Evolutionary conservation across 2,888 invertebrate species (phyloP), one percentile per base, ranked within the genome.

Genomic region (Pristionchus fissidentatus): DNA sequence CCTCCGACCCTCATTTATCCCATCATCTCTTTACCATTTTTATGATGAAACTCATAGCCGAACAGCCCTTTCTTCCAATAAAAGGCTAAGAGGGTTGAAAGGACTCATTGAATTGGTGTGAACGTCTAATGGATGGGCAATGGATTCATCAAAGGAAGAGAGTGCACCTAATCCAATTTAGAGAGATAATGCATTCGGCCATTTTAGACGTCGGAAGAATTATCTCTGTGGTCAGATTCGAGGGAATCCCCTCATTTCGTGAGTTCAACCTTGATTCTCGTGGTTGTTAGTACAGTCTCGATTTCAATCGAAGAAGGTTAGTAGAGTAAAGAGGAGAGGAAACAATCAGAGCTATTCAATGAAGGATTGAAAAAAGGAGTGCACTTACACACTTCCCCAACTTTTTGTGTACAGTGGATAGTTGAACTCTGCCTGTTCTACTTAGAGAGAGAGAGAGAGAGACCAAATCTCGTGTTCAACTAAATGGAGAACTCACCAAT

Each of bases 81-180:
- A n/a, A n/a, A n/a, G n/a, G n/a, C n/a, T n/a, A n/a, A n/a, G n/a
- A n/a, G n/a, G n/a, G n/a, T n/a, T n/a, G n/a, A n/a, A n/a, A n/a
- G n/a, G n/a, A 10, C 70, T 70, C 43, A 41, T 70, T 26, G 43
- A 66, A 66, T 66, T 66, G n/a, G n/a, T n/a, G n/a, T 8, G 66
- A 70, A 70, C 70, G 70, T 32, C 41, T 70, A 70, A 70, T 70
- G 70, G 70, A 70, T n/a, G 70, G n/a, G 22, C 70, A 70, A 43
- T 70, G 41, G 8, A 29, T 19, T 35, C 4, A 70, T 22, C 22
- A 26, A 19, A 66, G 62, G 35, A 62, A 29, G 19, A 70, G 70
- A 41, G 70, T 70, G 70, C 70, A 70, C 26, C 70, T 43, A 70
- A 70, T 70, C 32, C 26, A 70, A 70, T 70, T 70, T 70, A 43